Base-by-base conservation (phyloP, 2,888 invertebrate genomes). In the Caenorhabditis parvicauda region DNA sequence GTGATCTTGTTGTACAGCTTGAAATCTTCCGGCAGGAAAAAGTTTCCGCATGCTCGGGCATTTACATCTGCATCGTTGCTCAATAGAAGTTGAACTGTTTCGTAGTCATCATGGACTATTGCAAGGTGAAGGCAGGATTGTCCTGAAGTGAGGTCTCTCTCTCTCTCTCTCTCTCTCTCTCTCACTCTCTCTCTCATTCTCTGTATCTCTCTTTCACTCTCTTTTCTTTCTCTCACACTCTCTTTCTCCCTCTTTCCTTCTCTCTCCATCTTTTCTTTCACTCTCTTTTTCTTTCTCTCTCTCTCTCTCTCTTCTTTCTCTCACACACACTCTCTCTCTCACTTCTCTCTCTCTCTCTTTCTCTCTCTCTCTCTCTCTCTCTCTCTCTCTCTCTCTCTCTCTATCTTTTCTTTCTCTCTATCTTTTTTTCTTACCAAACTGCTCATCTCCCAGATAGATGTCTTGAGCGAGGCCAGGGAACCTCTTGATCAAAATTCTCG, bases 391-490 rank as follows among this genome's bases (percentile, higher is more conserved):
- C 35, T n/a, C n/a, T n/a, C n/a, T n/a, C n/a, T n/a, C n/a, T n/a
- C n/a, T n/a, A n/a, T n/a, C n/a, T n/a, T n/a, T n/a, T 12, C 39
- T 7, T 7, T 17, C n/a, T 44, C 24, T n/a, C 19, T n/a, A 14
- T 14, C 17, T 24, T 29, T 25, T 2, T 37, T 3, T 43, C 50
- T 47, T 82, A 88, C 91, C 94, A 80, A 92, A 87, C 84, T 95
- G 95, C 84, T 96, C 95, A 82, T 94, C 93, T 0, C 94, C 94
- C 84, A 96, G 93, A 54, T 96, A 94, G 2, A 93, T 89, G 83
- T 98, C 96, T 58, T 92, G 84, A 0, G 91, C 89, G 61, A 95
- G 83, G 75, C 89, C 90, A 9, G 72, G 72, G 32, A 64, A 72
- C 9, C 61, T 28, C 41, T 62, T 62, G 21, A 98, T 86, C 55